Evolutionary conservation across 2,797 vertebrate genomes (phyloP).

Genomic region (Crocidura indochinensis): DNA sequence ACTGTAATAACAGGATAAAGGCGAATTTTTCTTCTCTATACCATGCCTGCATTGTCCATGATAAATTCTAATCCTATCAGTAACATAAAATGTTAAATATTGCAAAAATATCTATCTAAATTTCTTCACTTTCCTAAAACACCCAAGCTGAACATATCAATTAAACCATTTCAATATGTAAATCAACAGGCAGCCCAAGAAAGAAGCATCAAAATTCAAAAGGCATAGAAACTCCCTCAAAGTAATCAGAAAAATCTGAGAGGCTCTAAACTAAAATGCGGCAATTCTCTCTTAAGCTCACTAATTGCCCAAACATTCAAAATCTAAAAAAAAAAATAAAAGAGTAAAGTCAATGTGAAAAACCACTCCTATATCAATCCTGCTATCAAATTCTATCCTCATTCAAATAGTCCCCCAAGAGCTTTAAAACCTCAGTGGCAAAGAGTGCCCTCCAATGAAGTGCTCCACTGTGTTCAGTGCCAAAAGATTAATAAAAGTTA

Average conservation of each 20-base stretch:
- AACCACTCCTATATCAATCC: constrained; percentile 73
- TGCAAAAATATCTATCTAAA: constrained; percentile 3
- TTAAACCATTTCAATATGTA: constrained; percentile 72
- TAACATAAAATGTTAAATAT: constrained; percentile 61
- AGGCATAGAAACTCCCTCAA: constrained; percentile 62
- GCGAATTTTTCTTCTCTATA: constrained; percentile 39
- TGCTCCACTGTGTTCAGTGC: constrained; percentile 3
- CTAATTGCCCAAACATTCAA: constrained; percentile 74
- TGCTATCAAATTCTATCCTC: constrained; percentile 76
- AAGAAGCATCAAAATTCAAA: constrained; percentile 75
- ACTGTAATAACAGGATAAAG: not conserved
- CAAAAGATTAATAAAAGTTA: constrained; percentile 84
- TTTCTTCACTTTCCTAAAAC: constrained; percentile 53
- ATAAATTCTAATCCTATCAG: constrained; percentile 42
- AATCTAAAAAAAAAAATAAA: constrained; percentile 34
- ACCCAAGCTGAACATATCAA: constrained; percentile 40
- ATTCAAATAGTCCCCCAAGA: constrained; percentile 78
- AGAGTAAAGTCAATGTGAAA: constrained; percentile 70
- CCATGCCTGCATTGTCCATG: constrained; percentile 29
- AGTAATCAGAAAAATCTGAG: constrained; percentile 73
- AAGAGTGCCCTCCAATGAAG: constrained; percentile 69
- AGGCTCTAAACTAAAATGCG: constrained; percentile 75
- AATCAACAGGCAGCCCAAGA: constrained; percentile 31
- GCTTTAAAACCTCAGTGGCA: constrained; percentile 67
- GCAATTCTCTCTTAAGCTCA: constrained; percentile 62